These are phyloP conservation scores for Delphinus delphis DNA, from an alignment of 2,113 vertebrate genomes.

Conservation along the genomic window DNA sequence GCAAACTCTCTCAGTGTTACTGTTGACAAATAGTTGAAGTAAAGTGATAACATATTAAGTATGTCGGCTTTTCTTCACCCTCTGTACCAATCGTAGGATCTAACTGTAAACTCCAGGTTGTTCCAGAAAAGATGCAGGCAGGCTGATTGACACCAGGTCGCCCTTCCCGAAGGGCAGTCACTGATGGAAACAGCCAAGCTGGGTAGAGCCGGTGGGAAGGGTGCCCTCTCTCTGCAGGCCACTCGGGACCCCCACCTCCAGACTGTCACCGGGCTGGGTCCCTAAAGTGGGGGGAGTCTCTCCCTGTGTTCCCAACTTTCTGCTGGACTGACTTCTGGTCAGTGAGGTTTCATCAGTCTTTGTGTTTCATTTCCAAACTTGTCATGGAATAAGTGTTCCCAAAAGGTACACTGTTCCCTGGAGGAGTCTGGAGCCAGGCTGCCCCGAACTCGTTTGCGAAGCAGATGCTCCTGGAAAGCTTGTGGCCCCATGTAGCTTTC, in stretches of 20 bases:
- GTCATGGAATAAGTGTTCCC: not conserved
- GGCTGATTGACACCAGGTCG: conserved; percentile 10
- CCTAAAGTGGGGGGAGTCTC: not conserved
- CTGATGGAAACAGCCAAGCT: not conserved
- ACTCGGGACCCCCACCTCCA: not conserved
- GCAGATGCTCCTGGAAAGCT: not conserved
- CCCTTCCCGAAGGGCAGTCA: conserved; percentile 58
- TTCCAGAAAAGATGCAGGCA: conserved; percentile 88
- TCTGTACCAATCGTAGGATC: conserved; percentile 85
- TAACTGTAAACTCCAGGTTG: conserved; percentile 86
- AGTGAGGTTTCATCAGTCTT: not conserved
- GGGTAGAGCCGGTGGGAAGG: not conserved
- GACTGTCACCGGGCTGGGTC: not conserved
- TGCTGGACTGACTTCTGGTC: no score
- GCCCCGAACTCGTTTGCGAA: not conserved
- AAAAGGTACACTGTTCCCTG: not conserved
- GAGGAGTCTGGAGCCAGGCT: not conserved
- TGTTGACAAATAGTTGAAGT: conserved; percentile 90
- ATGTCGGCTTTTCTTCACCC: conserved; percentile 87
- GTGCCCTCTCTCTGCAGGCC: not conserved
- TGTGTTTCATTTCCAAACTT: not conserved
- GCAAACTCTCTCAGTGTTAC: conserved; percentile 92
- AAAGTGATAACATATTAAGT: conserved; percentile 92
- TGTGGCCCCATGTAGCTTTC: not conserved
- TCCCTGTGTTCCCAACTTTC: not conserved